phyloP scores from a whole-genome alignment of 2,113 vertebrate species.

The Oncorhynchus keta region DNA sequence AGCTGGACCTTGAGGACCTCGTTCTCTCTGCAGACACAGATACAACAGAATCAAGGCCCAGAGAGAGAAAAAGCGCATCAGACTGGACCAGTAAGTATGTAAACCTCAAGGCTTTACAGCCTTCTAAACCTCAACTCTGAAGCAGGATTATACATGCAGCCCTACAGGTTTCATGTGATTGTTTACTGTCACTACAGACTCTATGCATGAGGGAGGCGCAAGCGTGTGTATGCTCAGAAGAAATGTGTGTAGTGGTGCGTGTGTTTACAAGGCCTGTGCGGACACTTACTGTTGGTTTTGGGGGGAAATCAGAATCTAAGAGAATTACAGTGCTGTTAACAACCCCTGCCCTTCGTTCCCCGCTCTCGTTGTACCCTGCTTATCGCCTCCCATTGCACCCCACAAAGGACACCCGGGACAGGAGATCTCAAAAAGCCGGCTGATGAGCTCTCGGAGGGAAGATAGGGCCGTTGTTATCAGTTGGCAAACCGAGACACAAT shows the following conservation, averaged over 20 bases:
- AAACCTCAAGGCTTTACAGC: background rate
- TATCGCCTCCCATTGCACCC: conserved; percentile 58
- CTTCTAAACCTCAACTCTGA: background rate
- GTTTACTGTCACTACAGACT: conserved; percentile 8
- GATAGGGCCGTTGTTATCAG: conserved; percentile 44
- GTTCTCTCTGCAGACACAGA: conserved; percentile 83
- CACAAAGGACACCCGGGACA: conserved; percentile 49
- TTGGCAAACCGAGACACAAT: conserved; percentile 39
- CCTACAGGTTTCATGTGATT: background rate
- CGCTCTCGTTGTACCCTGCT: conserved; percentile 37
- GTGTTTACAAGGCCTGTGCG: background rate
- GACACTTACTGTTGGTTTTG: conserved; percentile 39
- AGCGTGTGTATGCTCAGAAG: background rate
- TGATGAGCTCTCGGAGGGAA: conserved; percentile 52
- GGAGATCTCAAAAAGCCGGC: conserved; percentile 49
- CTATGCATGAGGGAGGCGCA: no score
- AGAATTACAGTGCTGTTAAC: conserved; percentile 26
- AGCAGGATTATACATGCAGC: background rate
- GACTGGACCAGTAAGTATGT: background rate
- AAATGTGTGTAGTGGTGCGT: background rate
- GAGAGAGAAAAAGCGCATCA: no score
- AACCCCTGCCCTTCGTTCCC: conserved; percentile 11
- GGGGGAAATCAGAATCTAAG: conserved; percentile 61
- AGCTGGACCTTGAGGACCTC: conserved; percentile 98
- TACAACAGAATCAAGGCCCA: background rate